Evolutionary conservation across 2,797 vertebrate genomes (phyloP), one percentile per base, ranked within the genome.

Genomic region (Acanthis flammea): DNA sequence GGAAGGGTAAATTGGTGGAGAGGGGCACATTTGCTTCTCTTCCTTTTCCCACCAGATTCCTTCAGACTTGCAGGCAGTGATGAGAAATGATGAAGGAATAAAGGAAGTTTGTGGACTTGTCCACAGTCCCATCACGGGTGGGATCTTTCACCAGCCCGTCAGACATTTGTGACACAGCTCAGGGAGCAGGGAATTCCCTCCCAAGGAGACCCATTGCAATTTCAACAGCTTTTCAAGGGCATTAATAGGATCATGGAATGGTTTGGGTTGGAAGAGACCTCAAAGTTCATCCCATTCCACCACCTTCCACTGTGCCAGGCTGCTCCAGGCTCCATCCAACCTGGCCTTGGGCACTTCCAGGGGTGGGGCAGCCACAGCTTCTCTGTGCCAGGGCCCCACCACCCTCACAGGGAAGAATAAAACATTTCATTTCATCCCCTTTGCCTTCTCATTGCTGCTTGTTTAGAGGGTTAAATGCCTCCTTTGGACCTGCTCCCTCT

Each of bases 1-100:
- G 18, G 50, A 25, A 35, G 31, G 22, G 9, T 17, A 8, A 51
- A 58, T 11, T 3, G 5, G 9, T 28, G 77, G 53, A 77, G 4
- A 31, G 3, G 3, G 31, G 39, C 1, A 3, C 14, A 1, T 51
- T 78, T 48, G 11, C 54, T 67, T 53, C 25, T 8, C 37, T 33
- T 14, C 21, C 21, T 7, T 48, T 61, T 23, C 23, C 44, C 37
- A 23, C 1, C 15, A 57, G 19, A 23, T 18, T 53, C 44, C 22
- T 31, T 11, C 27, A 22, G 42, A 10, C 1, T 37, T 51, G 6
- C 4, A 2, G 4, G 39, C 39, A 66, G 5, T 2, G 3, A 14
- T 8, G 47, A 2, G 42, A 54, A 75, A 33, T 12, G 45, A 10
- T 6, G 70, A 16, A 53, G 51, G 28, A 42, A 75, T 14, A 27